Conservation (phyloP, 53 echinoderm and acorn worm species). For the Temnopleurus reevesii region DNA sequence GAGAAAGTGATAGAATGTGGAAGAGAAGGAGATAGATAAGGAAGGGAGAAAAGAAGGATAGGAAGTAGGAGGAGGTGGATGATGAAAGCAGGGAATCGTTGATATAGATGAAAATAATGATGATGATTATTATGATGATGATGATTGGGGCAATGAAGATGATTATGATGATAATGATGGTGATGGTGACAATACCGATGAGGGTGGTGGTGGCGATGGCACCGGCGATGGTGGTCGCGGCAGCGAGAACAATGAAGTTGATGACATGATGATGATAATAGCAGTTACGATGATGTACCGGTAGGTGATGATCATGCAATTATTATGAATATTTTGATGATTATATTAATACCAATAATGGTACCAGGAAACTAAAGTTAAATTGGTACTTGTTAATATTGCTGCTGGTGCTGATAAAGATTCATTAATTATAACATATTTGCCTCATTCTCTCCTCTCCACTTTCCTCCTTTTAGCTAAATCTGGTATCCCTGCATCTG, state of each 20-base stretch:
- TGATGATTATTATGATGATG: too few relatives aligned
- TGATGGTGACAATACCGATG: neutral
- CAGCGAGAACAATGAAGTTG: constrained; percentile 1
- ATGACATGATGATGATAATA: constrained; percentile 13
- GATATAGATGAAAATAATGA: too few relatives aligned
- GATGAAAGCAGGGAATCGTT: too few relatives aligned
- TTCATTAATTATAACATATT: too few relatives aligned
- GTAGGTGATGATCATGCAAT: constrained; percentile 1
- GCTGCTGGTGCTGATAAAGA: too few relatives aligned
- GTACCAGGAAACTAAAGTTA: too few relatives aligned
- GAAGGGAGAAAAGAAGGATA: too few relatives aligned
- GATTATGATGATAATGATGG: constrained; percentile 14
- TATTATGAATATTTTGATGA: constrained; percentile 23
- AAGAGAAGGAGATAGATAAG: too few relatives aligned
- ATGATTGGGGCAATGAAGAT: neutral
- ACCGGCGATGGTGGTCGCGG: constrained; percentile 15
- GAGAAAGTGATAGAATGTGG: neutral
- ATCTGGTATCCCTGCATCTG: constrained; percentile 62
- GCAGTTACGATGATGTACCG: neutral
- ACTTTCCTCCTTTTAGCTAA: constrained; percentile 24
- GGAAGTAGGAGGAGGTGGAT: too few relatives aligned
- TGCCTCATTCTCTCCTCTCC: constrained; percentile 83
- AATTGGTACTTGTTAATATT: too few relatives aligned
- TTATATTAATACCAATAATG: neutral
- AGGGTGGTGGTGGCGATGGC: constrained; percentile 11